Percentiles rank a stretch among this genome's conserved stretches.
phyloP scores from a whole-genome alignment of 2,888 invertebrate species.

The Himalopsyche anomala region DNA sequence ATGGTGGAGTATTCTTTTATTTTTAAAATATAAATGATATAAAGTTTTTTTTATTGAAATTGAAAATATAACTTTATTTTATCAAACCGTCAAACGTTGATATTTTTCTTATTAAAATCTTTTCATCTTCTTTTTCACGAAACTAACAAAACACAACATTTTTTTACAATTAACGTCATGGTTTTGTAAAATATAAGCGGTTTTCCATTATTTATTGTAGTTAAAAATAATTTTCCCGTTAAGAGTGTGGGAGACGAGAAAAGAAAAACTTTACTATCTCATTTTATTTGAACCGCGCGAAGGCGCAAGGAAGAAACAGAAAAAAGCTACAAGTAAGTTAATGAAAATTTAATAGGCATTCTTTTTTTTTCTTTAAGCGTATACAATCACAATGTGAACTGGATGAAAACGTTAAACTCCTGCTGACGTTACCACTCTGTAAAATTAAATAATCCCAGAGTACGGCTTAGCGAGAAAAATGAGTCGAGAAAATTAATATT shows the following conservation, averaged over 20 bases:
- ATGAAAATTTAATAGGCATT: constrained; percentile 50
- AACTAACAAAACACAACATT: constrained; percentile 46
- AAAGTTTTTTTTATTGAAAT: too few species aligned
- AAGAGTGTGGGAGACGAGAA: constrained; percentile 49
- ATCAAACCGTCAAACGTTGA: too few species aligned
- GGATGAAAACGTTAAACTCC: constrained; percentile 42
- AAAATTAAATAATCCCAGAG: constrained; percentile 47
- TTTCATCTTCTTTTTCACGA: not conserved
- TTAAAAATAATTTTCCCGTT: constrained; percentile 55
- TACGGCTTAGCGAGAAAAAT: constrained; percentile 22
- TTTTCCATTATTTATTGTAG: constrained; percentile 62
- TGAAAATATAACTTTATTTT: too few species aligned
- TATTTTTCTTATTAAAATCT: too few species aligned
- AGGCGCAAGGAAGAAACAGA: constrained; percentile 28
- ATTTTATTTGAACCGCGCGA: constrained; percentile 27
- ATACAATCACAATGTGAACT: constrained; percentile 41
- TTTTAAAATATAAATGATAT: too few species aligned
- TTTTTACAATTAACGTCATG: constrained; percentile 60
- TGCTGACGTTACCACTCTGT: constrained; percentile 48
- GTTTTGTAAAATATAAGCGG: constrained; percentile 59
- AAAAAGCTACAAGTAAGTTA: constrained; percentile 48
- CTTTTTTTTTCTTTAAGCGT: constrained; percentile 39
- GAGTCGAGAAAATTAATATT: constrained; percentile 42
- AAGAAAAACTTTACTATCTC: constrained; percentile 41
- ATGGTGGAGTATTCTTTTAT: too few species aligned